Percentiles rank a stretch among this genome's conserved stretches.
phyloP scores from a whole-genome alignment of 2,888 invertebrate genomes.

The Reticulitermes lucifugus region DNA sequence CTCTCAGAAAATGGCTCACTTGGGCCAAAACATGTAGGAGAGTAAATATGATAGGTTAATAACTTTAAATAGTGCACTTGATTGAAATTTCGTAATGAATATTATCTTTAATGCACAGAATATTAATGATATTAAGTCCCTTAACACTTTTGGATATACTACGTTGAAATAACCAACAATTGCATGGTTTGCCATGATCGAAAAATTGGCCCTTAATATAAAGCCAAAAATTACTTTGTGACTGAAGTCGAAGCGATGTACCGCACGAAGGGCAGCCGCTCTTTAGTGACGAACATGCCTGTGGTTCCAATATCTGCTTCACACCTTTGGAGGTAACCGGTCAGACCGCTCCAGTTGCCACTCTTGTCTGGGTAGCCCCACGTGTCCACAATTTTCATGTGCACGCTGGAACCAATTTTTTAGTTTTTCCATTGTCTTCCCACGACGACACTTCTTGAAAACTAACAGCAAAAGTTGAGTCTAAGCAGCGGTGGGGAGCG shows the following conservation, averaged over 20 bases:
- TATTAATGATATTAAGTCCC: not conserved
- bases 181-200: not conserved
- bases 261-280: conserved; percentile 63
- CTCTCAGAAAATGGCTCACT: too few relatives aligned
- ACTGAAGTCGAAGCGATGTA: conserved; percentile 70
- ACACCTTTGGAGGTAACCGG: conserved; percentile 69
- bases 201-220: not conserved
- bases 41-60: too few relatives aligned
- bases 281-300: conserved; percentile 58
- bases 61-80: too few relatives aligned
- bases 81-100: too few relatives aligned
- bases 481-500: too few relatives aligned
- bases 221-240: conserved; percentile 62
- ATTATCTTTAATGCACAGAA: too few relatives aligned
- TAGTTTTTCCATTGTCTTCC: too few relatives aligned
- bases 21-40: too few relatives aligned
- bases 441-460: too few relatives aligned
- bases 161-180: too few relatives aligned
- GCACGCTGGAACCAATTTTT: conserved; percentile 58
- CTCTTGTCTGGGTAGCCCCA: conserved; percentile 64
- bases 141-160: not conserved
- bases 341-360: conserved; percentile 70
- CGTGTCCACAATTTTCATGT: conserved; percentile 66
- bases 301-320: conserved; percentile 66
- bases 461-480: too few relatives aligned